Evolutionary conservation across 2,797 vertebrate species (phyloP), one percentile per base, ranked within the genome.

Genomic region (Aeoliscus strigatus): DNA sequence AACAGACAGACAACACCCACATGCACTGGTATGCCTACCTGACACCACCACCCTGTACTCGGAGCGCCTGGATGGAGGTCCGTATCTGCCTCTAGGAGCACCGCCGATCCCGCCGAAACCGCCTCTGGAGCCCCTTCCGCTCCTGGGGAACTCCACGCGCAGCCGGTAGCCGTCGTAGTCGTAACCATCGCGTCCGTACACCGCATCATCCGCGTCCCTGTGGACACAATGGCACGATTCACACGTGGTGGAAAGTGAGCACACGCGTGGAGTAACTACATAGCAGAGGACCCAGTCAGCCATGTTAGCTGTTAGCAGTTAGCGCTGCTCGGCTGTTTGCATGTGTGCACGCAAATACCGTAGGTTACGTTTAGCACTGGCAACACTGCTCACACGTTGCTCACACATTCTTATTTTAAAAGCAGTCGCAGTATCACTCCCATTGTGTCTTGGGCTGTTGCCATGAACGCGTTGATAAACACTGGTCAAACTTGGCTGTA

Each of bases 41-140:
- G 93, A 93, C 64, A 96, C 93, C 41, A 96, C 88, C 60, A 96
- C 93, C 81, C 93, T 88, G 80, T 92, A 93, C 75, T 96, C 93
- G 1, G 93, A 94, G 43, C 93, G 89, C 59, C 93, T 90, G 58
- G 91, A 92, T 2, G 92, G 92, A 31, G 93, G 93, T 5, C 93
- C 93, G 10, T 89, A 94, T 81, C 93, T 83, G 32, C 92, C 91
- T 37, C 90, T 82, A 4, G 87, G 86, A 2, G 86, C 82, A 9
- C 88, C 87, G 0, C 82, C 77, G 10, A 78, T 72, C 10, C 78
- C 82, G 2, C 86, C 78, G 15, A 80, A 84, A 0, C 85, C 84
- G 5, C 88, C 84, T 72, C 88, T 82, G 1, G 80, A 81, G 14
- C 88, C 88, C 27, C 88, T 67, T 41, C 87, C 87, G 45, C 90